Percentiles rank a stretch among this genome's conserved stretches.
phyloP scores from a whole-genome alignment of 2,113 vertebrate species.

The Lamprotornis superbus region DNA sequence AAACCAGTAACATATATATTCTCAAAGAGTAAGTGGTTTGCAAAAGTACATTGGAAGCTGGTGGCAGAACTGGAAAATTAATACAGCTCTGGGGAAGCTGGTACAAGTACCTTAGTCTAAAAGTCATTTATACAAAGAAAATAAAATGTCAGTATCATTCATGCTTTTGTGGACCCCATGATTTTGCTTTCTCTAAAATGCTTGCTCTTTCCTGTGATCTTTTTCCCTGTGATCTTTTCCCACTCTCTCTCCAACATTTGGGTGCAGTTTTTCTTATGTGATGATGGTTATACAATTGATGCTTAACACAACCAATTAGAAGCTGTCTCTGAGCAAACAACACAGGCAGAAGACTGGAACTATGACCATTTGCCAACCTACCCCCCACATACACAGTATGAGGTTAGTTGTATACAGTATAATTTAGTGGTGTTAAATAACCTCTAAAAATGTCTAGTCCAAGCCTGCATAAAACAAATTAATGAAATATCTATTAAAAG shows the following conservation, averaged over 20 bases:
- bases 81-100: not conserved
- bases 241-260: not conserved
- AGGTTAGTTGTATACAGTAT: not conserved
- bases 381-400: not conserved
- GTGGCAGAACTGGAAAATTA: conserved; percentile 3
- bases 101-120: not conserved
- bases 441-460: not conserved
- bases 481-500: not conserved
- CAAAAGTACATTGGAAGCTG: not conserved
- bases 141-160: not conserved
- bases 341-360: not conserved
- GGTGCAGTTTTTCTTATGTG: not conserved
- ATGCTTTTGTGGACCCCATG: not conserved
- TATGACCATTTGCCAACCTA: not conserved
- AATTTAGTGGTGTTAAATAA: not conserved
- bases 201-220: not conserved
- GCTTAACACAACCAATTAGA: not conserved
- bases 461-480: not conserved
- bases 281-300: not conserved
- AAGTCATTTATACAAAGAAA: not conserved
- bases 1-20: not conserved
- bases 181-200: not conserved
- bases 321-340: not conserved
- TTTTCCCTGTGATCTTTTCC: not conserved
- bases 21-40: not conserved